A percentile compares a stretch with the other conserved stretches of the same genome.
Conservation (phyloP, 2,113 vertebrate species). For the Eonycteris spelaea region DNA sequence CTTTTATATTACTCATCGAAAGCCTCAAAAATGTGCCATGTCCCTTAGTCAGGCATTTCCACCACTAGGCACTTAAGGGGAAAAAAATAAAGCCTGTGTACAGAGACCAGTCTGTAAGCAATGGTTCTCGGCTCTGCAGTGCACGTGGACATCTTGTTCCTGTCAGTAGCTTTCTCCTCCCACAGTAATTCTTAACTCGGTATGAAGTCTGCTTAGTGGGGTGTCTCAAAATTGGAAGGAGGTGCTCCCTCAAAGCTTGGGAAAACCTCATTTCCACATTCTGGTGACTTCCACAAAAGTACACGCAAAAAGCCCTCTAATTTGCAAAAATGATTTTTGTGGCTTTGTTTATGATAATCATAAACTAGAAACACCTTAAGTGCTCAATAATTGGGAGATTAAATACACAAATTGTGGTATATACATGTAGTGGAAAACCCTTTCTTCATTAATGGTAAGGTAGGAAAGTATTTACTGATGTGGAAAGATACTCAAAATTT, state of each 20-base stretch:
- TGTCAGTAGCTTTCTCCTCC: neutral
- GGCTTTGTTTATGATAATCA: neutral
- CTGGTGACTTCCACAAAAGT: neutral
- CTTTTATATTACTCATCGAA: conserved; percentile 69
- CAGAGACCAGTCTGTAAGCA: neutral
- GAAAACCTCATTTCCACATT: neutral
- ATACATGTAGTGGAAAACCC: neutral
- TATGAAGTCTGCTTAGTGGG: neutral
- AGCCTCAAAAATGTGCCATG: conserved; percentile 74
- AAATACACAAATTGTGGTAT: neutral
- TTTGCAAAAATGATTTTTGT: neutral
- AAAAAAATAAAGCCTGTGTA: neutral
- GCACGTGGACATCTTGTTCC: neutral
- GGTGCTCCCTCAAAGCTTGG: neutral
- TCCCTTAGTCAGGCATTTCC: conserved; percentile 67
- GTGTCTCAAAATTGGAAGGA: neutral
- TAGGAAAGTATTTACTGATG: neutral
- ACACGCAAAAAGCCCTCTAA: neutral
- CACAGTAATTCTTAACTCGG: neutral
- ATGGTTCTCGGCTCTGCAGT: neutral
- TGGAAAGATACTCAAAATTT: neutral
- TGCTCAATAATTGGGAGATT: neutral
- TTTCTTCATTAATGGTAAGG: neutral
- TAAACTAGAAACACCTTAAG: neutral
- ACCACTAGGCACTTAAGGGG: conserved; percentile 62